Evolutionary conservation across 2,113 vertebrate genomes (phyloP).

Genomic region (Phasianus colchicus): DNA sequence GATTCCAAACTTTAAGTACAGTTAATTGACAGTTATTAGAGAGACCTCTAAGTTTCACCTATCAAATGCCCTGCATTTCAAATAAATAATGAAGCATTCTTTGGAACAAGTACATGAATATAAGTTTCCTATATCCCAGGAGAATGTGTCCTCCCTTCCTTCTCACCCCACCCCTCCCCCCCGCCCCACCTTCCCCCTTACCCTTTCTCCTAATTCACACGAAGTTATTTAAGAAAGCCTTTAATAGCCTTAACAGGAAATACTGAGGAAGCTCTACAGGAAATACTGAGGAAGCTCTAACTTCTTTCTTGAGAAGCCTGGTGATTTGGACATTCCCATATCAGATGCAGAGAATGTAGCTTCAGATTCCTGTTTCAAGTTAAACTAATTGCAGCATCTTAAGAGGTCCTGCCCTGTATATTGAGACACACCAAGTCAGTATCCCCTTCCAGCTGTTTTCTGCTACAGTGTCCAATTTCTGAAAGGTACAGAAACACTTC

Average conservation of each 20-base stretch:
- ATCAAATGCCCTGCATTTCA: background rate
- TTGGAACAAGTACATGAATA: background rate
- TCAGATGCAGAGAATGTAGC: background rate
- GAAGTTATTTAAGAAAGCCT: background rate
- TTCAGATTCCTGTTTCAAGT: background rate
- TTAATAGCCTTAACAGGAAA: conserved; percentile 35
- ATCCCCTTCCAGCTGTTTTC: background rate
- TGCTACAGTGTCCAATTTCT: background rate
- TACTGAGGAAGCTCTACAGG: background rate
- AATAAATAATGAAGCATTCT: background rate
- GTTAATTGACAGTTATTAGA: background rate
- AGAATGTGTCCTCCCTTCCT: background rate
- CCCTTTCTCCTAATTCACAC: background rate
- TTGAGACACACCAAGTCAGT: background rate
- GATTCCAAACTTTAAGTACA: background rate
- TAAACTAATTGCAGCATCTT: background rate
- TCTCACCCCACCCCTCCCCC: background rate
- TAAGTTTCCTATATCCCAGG: background rate
- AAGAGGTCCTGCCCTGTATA: background rate
- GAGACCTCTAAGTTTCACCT: background rate
- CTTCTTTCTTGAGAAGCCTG: background rate
- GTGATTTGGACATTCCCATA: background rate
- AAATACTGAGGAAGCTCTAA: background rate
- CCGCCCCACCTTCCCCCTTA: background rate
- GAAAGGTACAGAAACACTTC: background rate